Percentiles rank a stretch among this genome's conserved stretches.
phyloP scores from a whole-genome alignment of 2,113 vertebrate species.

The Pseudorectes ferrugineus region DNA sequence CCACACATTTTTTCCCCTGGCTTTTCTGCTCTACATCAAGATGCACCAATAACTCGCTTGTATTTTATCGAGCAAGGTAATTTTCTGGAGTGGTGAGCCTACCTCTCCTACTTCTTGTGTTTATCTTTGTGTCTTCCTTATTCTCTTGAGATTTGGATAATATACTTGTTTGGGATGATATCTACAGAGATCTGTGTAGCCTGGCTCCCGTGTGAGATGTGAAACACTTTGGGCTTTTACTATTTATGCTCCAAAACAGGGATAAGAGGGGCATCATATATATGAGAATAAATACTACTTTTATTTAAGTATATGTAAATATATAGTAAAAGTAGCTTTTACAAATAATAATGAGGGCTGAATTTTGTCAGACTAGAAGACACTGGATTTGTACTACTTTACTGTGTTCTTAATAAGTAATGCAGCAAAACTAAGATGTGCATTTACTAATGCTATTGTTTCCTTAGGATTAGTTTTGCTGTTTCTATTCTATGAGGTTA shows the following conservation, averaged over 20 bases:
- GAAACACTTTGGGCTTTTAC: neutral
- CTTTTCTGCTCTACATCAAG: neutral
- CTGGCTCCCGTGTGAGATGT: neutral
- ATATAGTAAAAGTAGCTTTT: neutral
- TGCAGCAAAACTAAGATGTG: neutral
- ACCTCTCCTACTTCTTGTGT: neutral
- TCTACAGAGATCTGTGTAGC: neutral
- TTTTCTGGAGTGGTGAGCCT: neutral
- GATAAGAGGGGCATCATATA: neutral
- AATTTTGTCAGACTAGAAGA: neutral
- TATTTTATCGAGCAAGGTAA: neutral
- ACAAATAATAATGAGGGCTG: neutral
- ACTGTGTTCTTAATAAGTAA: neutral
- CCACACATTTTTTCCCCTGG: neutral
- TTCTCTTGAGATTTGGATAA: neutral
- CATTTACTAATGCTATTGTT: neutral
- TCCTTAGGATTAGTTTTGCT: neutral
- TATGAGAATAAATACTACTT: neutral
- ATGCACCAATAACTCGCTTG: neutral
- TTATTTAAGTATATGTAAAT: neutral
- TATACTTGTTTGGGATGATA: neutral
- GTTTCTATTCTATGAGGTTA: neutral
- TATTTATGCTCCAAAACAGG: neutral
- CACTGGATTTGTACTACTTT: neutral
- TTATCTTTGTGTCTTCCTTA: neutral